Evolutionary conservation across 2,113 vertebrate species (phyloP).

Genomic region (Cyanoderma ruficeps): DNA sequence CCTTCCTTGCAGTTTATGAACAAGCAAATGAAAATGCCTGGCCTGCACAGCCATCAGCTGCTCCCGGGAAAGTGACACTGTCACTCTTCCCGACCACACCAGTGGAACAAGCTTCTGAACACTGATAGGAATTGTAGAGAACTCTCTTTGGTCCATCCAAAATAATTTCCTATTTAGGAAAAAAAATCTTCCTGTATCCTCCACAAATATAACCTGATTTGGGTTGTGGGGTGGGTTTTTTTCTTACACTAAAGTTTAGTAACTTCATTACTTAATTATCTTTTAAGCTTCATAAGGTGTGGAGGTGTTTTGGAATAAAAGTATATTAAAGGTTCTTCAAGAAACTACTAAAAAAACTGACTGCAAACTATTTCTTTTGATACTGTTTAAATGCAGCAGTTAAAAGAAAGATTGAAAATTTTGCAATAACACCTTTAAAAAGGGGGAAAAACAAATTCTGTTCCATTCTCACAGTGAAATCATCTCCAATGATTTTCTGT

Average conservation of each 20-base stretch:
- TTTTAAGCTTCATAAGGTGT: not conserved
- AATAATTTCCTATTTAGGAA: not conserved
- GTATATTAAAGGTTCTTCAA: not conserved
- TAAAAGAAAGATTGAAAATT: not conserved
- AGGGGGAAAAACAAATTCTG: not conserved
- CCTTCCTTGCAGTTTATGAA: not conserved
- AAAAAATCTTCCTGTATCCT: not conserved
- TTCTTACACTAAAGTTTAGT: not conserved
- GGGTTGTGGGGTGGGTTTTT: accelerated
- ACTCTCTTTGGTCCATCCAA: not conserved
- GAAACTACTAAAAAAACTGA: not conserved
- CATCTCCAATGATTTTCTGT: not conserved
- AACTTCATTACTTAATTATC: not conserved
- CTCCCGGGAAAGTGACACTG: not conserved
- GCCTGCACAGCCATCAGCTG: not conserved
- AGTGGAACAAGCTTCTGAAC: not conserved
- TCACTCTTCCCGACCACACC: not conserved
- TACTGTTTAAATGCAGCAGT: not conserved
- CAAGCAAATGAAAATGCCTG: not conserved
- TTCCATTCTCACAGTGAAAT: not conserved
- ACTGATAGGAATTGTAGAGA: not conserved
- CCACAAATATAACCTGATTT: not conserved
- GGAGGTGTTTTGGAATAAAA: not conserved
- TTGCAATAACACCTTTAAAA: not conserved
- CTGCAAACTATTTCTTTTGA: not conserved